Percentiles rank a stretch among this genome's conserved stretches.
Evolutionary conservation across 2,888 invertebrate species (phyloP).

Genomic region (Aethes cnicana): DNA sequence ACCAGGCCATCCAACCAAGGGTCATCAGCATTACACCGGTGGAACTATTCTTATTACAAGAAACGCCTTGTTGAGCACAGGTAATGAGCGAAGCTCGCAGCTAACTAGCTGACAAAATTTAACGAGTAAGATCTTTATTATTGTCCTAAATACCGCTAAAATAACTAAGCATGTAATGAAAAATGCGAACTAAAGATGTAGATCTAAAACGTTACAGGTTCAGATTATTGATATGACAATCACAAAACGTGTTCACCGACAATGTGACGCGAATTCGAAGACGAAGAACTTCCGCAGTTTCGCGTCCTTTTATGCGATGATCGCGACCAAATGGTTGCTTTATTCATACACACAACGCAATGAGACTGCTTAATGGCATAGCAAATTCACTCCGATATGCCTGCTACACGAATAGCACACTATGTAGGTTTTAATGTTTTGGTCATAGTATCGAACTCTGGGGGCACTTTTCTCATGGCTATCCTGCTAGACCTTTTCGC

Average conservation of each 20-base stretch:
- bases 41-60: constrained; percentile 42
- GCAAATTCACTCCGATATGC: not conserved
- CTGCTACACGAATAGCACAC: too few species aligned
- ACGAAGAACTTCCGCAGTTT: constrained; percentile 31
- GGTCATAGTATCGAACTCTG: too few species aligned
- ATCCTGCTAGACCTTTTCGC: too few species aligned
- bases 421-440: too few species aligned
- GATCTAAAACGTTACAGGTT: not conserved
- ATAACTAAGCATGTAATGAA: constrained; percentile 14
- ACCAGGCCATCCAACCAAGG: constrained; percentile 41
- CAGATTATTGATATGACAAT: not conserved
- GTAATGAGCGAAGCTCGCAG: constrained; percentile 36
- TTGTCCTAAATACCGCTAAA: not conserved
- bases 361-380: constrained; percentile 39
- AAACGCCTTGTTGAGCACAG: constrained; percentile 49
- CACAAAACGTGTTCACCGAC: not conserved
- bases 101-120: constrained; percentile 19
- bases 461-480: too few species aligned
- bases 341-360: constrained; percentile 39
- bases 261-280: constrained; percentile 8
- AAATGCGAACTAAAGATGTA: not conserved
- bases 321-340: constrained; percentile 41
- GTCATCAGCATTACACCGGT: constrained; percentile 40
- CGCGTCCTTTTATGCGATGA: constrained; percentile 33
- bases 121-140: constrained; percentile 1